Evolutionary conservation across 2,113 vertebrate species (phyloP).

Genomic region (Ictidomys tridecemlineatus): DNA sequence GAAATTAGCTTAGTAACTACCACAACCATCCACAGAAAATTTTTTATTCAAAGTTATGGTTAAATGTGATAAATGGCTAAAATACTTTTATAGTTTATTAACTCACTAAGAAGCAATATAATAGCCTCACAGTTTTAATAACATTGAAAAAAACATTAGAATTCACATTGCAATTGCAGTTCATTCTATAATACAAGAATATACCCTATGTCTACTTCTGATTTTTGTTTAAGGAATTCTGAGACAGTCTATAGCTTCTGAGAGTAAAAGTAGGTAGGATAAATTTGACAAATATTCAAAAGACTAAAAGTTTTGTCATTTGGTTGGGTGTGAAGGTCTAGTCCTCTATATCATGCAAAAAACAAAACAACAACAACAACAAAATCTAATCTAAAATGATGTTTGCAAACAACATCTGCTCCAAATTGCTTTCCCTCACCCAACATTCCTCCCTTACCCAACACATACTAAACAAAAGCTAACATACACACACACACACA

Average conservation of each 20-base stretch:
- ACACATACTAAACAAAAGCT: background rate
- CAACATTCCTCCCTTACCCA: fast-evolving
- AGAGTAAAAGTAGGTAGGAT: background rate
- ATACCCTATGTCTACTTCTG: background rate
- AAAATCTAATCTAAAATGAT: background rate
- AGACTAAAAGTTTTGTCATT: background rate
- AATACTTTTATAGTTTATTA: background rate
- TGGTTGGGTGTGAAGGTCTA: background rate
- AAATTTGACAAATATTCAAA: background rate
- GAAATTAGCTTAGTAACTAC: background rate
- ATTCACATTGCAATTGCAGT: background rate
- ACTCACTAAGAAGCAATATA: background rate
- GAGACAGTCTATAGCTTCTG: background rate
- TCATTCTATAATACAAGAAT: background rate
- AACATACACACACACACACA: background rate
- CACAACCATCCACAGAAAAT: background rate
- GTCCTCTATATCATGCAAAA: background rate
- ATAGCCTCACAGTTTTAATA: background rate
- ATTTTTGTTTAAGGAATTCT: background rate
- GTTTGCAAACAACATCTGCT: background rate
- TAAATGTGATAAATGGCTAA: background rate
- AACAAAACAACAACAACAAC: background rate
- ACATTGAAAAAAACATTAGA: background rate
- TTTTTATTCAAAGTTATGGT: background rate
- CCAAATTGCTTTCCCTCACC: background rate